Evolutionary conservation across 2,888 invertebrate species (phyloP), one percentile per base, ranked within the genome.

Genomic region (Phyllotreta striolata): DNA sequence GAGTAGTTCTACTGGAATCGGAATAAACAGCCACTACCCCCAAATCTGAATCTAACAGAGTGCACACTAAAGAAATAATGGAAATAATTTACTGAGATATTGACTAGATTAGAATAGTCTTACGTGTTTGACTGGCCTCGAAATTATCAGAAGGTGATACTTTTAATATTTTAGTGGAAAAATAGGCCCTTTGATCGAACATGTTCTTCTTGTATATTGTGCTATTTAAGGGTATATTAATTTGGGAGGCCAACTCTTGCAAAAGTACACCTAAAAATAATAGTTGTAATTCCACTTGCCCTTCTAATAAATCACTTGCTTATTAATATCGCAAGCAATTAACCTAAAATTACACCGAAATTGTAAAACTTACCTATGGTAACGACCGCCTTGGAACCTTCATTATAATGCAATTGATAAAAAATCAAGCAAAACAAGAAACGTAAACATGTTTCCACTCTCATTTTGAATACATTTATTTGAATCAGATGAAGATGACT

Each of bases 21-120:
- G 96, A 96, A 74, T 96, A 90, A 39, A 97, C 85, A 44, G 90
- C 95, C 4, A 90, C 89, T 1, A 95, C 84, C 59, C 92, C 92
- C 64, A 84, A 83, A 13, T 79, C 76, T 63, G 83, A 83, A 39
- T 79, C 76, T 61, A 86, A 74, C 70, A 87, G 76, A 9, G 82
- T 78, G 73, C 88, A 89, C 12, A 86, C 89, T 89, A 76, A n/a
- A 77, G 72, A 66, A 55, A 47, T 43, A 44, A n/a, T 24, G 24
- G 24, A 24, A 24, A 24, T 24, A 24, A 24, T 24, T 24, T 24
- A 4, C 4, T 1, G 24, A 24, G 1, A 4, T 24, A 24, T 1
- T 1, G 4, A 24, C 4, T 24, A 3, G 24, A 24, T 24, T 24
- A 24, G 24, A 24, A 24, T 24, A 24, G 1, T 24, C 74, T 76